A percentile compares a stretch with the other conserved stretches of the same genome.
Evolutionary conservation across 2,113 vertebrate genomes (phyloP).

Genomic region (Lycaon pictus): DNA sequence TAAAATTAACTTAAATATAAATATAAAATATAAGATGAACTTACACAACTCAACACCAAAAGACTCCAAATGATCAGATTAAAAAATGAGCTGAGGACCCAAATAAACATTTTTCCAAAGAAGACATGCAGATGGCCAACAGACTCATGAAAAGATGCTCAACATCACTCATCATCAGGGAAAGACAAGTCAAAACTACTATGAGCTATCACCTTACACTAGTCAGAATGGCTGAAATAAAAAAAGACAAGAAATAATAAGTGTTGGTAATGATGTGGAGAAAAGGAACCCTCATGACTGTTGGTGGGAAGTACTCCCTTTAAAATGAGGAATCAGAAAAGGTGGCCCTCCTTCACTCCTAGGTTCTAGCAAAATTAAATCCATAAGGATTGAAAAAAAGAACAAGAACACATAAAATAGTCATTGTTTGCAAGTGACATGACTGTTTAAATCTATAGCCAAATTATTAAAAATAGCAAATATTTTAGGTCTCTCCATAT

Average conservation of each 20-base stretch:
- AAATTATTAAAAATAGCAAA: not conserved
- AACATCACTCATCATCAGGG: not conserved
- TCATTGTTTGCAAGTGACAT: not conserved
- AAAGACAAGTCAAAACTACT: not conserved
- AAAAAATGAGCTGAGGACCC: not conserved
- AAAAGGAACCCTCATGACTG: not conserved
- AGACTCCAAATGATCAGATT: not conserved
- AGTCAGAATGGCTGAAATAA: not conserved
- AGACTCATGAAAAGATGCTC: not conserved
- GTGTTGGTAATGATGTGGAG: not conserved
- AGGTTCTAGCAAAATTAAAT: not conserved
- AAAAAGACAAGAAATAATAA: not conserved
- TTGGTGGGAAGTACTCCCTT: not conserved
- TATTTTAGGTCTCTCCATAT: not conserved
- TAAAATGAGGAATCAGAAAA: conserved; percentile 1
- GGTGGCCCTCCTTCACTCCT: not conserved
- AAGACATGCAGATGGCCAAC: not conserved
- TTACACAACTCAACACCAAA: not conserved
- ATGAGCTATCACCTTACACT: not conserved
- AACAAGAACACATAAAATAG: not conserved
- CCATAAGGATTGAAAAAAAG: not conserved
- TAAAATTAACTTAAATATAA: not conserved
- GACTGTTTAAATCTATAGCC: not conserved
- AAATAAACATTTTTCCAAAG: not conserved
- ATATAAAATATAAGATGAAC: not conserved